A percentile compares a stretch with the other conserved stretches of the same genome.
phyloP scores from a whole-genome alignment of 2,888 invertebrate species.

The Tetramorium bicarinatum region DNA sequence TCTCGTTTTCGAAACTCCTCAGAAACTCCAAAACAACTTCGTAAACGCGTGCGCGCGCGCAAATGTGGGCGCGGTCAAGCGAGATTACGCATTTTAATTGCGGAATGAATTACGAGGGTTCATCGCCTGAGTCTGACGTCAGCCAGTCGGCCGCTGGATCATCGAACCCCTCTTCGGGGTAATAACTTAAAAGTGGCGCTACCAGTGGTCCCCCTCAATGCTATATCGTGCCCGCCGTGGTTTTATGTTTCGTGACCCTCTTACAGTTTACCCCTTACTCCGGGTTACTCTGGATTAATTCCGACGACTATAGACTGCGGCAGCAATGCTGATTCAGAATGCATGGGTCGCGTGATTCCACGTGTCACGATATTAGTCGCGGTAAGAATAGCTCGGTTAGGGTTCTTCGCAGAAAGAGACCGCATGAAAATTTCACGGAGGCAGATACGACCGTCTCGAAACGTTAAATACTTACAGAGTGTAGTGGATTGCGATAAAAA shows the following conservation, averaged over 20 bases:
- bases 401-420: constrained; percentile 12
- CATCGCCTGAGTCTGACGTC: constrained; percentile 58
- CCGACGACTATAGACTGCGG: constrained; percentile 28
- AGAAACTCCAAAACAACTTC: constrained; percentile 47
- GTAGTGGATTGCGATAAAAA: not conserved
- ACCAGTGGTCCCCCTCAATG: not conserved
- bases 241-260: constrained; percentile 68
- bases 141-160: constrained; percentile 43
- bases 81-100: constrained; percentile 70
- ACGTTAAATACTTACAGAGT: not conserved
- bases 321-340: constrained; percentile 57
- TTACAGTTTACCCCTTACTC: constrained; percentile 36
- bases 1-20: constrained; percentile 59
- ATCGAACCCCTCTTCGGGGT: constrained; percentile 42
- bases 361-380: constrained; percentile 31
- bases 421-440: constrained; percentile 53
- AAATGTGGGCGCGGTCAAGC: constrained; percentile 61
- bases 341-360: constrained; percentile 57
- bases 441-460: constrained; percentile 27
- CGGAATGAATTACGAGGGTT: constrained; percentile 55
- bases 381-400: constrained; percentile 2
- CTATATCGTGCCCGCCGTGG: constrained; percentile 28
- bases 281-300: constrained; percentile 60
- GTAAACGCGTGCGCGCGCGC: constrained; percentile 22
- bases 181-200: constrained; percentile 64